Evolutionary conservation across 2,113 vertebrate genomes (phyloP), one percentile per base, ranked within the genome.

Genomic region (Promerops cafer): DNA sequence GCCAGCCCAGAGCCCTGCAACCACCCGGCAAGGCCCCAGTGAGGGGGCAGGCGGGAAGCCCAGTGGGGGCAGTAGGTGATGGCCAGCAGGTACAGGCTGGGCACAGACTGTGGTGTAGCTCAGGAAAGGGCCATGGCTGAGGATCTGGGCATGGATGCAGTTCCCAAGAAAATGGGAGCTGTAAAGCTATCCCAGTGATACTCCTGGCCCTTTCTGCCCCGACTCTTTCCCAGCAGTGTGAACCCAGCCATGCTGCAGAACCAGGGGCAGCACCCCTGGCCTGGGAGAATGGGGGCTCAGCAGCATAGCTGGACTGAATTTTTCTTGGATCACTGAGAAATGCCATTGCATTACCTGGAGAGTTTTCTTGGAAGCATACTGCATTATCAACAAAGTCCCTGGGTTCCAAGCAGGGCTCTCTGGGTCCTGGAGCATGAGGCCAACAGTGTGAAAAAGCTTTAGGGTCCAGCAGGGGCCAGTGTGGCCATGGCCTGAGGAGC

Each of bases 221-320:
- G 1, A 2, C 5, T 50, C 13, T 61, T 56, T 57, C 47, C 13
- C 17, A 23, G 30, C 1, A 7, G 13, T 11, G 14, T 53, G 70
- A 91, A 10, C 30, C 22, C 16, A 65, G 7, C 12, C 0, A 3
- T 27, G 52, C 45, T 75, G 50, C 75, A 85, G 56, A 66, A 35
- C 7, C 45, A 40, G 16, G 24, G 49, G 28, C 35, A 63, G 15
- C 39, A n/a, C 6, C 16, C 0, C 0, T 1, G 2, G 7, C 15
- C 35, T 40, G 35, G 27, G 16, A 83, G 42, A 52, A 39, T 8
- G 6, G 16, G 11, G 6, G 2, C 12, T 59, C 44, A 49, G 11
- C 28, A 76, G 22, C 27, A 82, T 57, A 65, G 14, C 24, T 79
- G 10, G 21, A 66, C 37, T 83, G 61, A 49, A 13, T 31, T 85